These are phyloP conservation scores for Drosophila santomea DNA, from an alignment of 1,140 invertebrate species.

Conservation along the genomic window DNA sequence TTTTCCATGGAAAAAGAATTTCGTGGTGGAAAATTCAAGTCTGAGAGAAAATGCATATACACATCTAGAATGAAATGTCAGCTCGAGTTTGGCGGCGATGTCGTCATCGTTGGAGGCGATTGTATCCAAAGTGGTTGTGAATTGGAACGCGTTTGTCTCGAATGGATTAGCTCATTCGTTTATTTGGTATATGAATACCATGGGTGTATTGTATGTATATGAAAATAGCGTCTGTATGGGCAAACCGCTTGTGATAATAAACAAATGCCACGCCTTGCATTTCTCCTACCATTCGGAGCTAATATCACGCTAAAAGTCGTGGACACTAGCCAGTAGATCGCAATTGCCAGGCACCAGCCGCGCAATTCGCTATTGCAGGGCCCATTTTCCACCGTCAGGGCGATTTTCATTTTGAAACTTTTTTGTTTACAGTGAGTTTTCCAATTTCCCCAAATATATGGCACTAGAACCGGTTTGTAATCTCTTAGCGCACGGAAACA, in stretches of 20 bases:
- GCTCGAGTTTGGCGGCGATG: conserved; percentile 26
- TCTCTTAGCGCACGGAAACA: conserved; percentile 1
- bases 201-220: conserved; percentile 6
- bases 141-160: conserved; percentile 32
- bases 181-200: conserved; percentile 24
- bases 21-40: too few relatives aligned
- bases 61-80: conserved; percentile 8
- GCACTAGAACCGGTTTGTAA: conserved; percentile 33
- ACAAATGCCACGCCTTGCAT: conserved; percentile 41
- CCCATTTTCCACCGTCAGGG: conserved; percentile 59
- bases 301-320: conserved; percentile 35
- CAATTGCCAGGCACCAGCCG: conserved; percentile 66
- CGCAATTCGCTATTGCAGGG: conserved; percentile 56
- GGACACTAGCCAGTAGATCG: conserved; percentile 47
- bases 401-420: conserved; percentile 57
- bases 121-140: background rate
- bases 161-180: conserved; percentile 63
- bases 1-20: too few relatives aligned
- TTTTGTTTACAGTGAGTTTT: background rate
- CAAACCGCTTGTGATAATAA: conserved; percentile 10
- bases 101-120: conserved; percentile 32
- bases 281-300: conserved; percentile 50
- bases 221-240: conserved; percentile 16
- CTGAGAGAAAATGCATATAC: background rate
- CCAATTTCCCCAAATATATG: background rate